Evolutionary conservation across 2,888 invertebrate genomes (phyloP), one percentile per base, ranked within the genome.

Genomic region (Polylopha cassiicola): DNA sequence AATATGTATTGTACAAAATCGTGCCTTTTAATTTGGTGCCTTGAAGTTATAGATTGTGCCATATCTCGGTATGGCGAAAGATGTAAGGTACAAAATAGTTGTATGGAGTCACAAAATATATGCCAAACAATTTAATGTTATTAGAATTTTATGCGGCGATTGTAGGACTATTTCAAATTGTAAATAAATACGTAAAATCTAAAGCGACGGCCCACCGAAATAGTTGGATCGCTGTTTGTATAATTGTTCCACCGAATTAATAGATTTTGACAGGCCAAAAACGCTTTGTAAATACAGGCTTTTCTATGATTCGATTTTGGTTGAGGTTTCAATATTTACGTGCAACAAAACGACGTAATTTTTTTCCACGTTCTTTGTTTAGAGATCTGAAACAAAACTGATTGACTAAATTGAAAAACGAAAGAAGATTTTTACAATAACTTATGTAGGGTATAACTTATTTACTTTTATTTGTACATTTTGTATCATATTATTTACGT

Each of bases 21-120:
- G 75, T 78, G 76, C 76, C 76, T 76, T 73, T 67, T 58, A 39
- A 33, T 46, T 64, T 68, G 76, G 78, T 76, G 79, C 74, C 77
- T 76, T 58, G 42, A 41, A 55, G 59, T 61, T 59, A 61, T 58
- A 58, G 55, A 54, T 43, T 58, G 76, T 76, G 76, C 76, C 76
- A 75, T 76, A 74, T 43, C 39, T 54, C 45, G 75, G 74, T 74
- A 68, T 58, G 38, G 34, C 43, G 14, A 8, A 5, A 14, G 31
- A 23, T 21, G 24, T 17, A 16, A 70, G 73, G 79, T 78, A 77
- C 77, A 78, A 77, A 73, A 65, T 77, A 76, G 72, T 63, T 66
- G 65, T 72, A 74, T 73, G 69, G 67, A 81, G 84, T 84, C 84
- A 85, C 84, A 85, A 84, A 81, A 73, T 67, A 75, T 68, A 85